Conservation (phyloP, 2,113 vertebrate species). For the Sorex araneus region DNA sequence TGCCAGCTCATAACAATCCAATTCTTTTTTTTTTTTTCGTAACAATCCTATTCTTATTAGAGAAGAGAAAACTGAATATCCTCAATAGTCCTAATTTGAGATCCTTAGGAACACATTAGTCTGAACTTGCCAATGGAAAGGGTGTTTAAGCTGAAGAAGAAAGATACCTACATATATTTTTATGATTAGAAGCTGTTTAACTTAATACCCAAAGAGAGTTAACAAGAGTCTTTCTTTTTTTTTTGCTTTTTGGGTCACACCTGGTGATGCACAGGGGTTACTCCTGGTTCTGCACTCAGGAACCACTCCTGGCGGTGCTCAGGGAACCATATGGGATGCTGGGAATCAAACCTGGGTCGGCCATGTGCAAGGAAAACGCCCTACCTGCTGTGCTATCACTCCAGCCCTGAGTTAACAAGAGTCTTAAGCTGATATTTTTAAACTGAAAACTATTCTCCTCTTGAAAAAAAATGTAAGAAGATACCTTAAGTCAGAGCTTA, state of each 20-base stretch:
- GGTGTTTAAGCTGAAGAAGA: not conserved
- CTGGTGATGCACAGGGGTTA: too few relatives aligned
- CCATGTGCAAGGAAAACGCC: too few relatives aligned
- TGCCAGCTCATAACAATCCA: not conserved
- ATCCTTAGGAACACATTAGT: not conserved
- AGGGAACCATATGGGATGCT: too few relatives aligned
- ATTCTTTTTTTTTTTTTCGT: not conserved
- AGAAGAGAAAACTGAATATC: slow-evolving; percentile 50
- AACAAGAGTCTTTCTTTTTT: too few relatives aligned
- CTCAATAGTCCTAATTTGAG: not conserved
- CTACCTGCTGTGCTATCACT: too few relatives aligned
- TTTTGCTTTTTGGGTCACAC: too few relatives aligned
- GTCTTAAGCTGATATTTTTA: too few relatives aligned
- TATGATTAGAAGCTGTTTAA: not conserved
- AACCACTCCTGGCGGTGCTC: too few relatives aligned
- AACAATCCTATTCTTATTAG: not conserved
- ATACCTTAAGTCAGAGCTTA: slow-evolving; percentile 45
- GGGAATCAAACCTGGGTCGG: too few relatives aligned
- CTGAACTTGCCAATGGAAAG: slow-evolving; percentile 52
- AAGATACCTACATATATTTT: not conserved
- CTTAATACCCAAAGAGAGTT: too few relatives aligned
- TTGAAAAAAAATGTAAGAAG: slow-evolving; percentile 30
- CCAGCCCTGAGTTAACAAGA: too few relatives aligned
- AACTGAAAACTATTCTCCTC: slow-evolving; percentile 19
- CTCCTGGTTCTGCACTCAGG: too few relatives aligned